Base-by-base conservation (phyloP, 2,888 invertebrate genomes). In the Oxycera nigricornis region DNA sequence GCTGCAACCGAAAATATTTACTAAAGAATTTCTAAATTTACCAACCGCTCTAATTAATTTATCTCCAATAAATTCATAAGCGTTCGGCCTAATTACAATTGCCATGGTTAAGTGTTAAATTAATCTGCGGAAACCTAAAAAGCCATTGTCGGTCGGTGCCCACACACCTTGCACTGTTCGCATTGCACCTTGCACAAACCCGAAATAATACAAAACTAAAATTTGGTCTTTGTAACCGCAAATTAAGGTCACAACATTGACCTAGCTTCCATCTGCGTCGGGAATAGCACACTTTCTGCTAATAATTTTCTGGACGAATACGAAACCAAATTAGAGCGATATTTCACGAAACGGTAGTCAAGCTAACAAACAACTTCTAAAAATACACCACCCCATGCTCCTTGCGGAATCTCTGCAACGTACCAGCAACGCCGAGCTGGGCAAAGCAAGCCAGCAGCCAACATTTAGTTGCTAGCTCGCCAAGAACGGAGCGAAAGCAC, bases 331-430 rank as follows among this genome's bases (percentile, higher is more conserved):
- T 39, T 24, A 65, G 30, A 65, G 39, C 30, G 65, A n/a, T 65
- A 41, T 65, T 65, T 11, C 39, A 65, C 11, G n/a, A 65, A 65
- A 65, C 65, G 65, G 65, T 65, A 65, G 65, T 41, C 39, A 65
- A 24, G 65, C 65, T 41, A 39, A 17, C 24, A 65, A 65, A 65
- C 39, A 41, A 30, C 26, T 24, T 65, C 65, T 65, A 65, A 65
- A 65, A 65, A 65, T 65, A 65, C 20, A 22, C 39, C 55, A 7
- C 39, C 65, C 65, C 65, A 22, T 7, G 11, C 24, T 24, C 65
- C 11, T 17, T 39, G 11, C 35, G 3, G 39, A 65, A 65, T 65
- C 65, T 39, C 39, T 65, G 61, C 61, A 61, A 17, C 31, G 41
- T 14, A 26, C 9, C 14, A 2, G 59, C 59, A 59, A 11, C 55